Conservation (phyloP, 2,797 vertebrate genomes). For the Phyllotis vaccarum region DNA sequence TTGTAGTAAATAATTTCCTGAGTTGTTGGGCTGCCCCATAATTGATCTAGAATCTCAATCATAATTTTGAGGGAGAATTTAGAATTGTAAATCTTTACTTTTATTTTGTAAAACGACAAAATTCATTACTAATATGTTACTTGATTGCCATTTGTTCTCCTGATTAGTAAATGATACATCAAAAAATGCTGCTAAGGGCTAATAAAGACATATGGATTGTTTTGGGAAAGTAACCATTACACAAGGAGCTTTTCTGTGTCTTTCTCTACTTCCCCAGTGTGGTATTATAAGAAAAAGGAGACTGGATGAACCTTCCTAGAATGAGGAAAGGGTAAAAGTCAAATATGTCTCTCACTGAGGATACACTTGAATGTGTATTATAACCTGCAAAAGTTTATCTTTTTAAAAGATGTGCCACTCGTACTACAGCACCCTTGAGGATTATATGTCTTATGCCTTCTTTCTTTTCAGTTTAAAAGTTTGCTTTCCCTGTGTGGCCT, state of each 20-base stretch:
- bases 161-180: neutral
- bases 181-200: neutral
- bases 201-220: neutral
- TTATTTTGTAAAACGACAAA: neutral
- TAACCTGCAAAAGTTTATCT: neutral
- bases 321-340: constrained; percentile 16
- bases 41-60: neutral
- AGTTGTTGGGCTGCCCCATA: neutral
- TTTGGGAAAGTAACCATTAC: neutral
- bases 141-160: neutral
- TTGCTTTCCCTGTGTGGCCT: neutral
- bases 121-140: neutral
- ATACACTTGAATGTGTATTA: neutral
- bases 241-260: neutral
- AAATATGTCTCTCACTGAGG: neutral
- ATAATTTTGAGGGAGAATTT: neutral
- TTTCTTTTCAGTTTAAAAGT: constrained; percentile 48
- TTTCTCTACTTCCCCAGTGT: neutral
- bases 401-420: neutral
- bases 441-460: neutral
- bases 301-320: neutral
- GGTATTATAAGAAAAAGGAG: neutral
- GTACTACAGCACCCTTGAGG: neutral
- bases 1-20: neutral
- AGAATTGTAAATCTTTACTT: constrained; percentile 10